A percentile compares a stretch with the other conserved stretches of the same genome.
Evolutionary conservation across 2,113 vertebrate species (phyloP).

Genomic region (Sprattus sprattus): DNA sequence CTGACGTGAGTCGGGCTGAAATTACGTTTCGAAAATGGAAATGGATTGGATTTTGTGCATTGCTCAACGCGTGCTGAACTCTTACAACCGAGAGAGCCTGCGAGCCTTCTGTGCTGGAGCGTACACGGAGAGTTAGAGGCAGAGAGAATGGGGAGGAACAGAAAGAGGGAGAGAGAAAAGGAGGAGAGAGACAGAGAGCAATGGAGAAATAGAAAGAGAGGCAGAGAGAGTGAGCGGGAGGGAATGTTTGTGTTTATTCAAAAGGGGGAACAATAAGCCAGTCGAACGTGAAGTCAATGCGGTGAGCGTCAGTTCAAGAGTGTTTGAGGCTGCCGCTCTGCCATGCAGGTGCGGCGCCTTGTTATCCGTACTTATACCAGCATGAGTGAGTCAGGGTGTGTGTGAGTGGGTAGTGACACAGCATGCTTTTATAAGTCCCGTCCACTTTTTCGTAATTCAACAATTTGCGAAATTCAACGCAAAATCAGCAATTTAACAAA

Average conservation of each 20-base stretch:
- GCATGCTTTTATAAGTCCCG: not conserved
- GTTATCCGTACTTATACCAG: conserved; percentile 5
- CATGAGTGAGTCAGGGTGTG: not conserved
- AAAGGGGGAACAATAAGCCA: not conserved
- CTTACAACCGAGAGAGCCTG: not conserved
- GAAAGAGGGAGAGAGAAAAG: not conserved
- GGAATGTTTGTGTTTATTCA: not conserved
- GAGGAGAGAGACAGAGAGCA: not conserved
- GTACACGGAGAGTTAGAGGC: not conserved
- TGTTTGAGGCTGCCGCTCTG: not conserved
- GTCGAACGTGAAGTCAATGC: not conserved
- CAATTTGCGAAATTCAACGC: too few species aligned
- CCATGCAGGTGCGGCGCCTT: not conserved
- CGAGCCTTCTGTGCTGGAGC: not conserved
- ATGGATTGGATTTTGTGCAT: conserved; percentile 21
- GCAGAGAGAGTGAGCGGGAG: not conserved
- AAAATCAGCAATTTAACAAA: too few species aligned
- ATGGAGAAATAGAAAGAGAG: not conserved
- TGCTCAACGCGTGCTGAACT: not conserved
- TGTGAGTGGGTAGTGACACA: not conserved
- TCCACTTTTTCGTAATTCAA: too few species aligned
- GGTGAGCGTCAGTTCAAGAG: not conserved
- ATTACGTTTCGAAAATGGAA: conserved; percentile 13
- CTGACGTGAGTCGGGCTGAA: not conserved
- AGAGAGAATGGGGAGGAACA: not conserved